Evolutionary conservation across 2,113 vertebrate species (phyloP).

Genomic region (Coreoperca whiteheadi): DNA sequence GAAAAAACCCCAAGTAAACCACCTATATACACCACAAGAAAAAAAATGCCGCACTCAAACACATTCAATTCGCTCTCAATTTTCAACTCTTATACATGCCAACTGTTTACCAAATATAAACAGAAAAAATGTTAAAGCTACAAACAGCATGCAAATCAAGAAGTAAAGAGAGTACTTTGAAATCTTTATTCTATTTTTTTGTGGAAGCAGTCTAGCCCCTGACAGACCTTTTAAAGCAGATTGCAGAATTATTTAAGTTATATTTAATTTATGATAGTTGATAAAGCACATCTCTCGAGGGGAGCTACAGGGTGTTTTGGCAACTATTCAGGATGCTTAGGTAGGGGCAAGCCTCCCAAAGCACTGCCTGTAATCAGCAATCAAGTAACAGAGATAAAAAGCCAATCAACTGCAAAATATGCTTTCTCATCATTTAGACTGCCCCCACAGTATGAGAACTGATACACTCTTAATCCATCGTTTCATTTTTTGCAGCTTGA

Average conservation of each 20-base stretch:
- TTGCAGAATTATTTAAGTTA: background rate
- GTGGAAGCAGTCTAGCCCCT: background rate
- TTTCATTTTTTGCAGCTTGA: background rate
- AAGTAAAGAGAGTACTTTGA: background rate
- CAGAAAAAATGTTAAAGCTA: background rate
- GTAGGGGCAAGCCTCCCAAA: background rate
- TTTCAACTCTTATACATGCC: background rate
- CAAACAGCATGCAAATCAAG: background rate
- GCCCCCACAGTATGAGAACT: background rate
- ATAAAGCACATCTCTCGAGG: background rate
- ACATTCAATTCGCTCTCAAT: background rate
- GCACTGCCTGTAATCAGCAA: background rate
- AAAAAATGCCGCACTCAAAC: background rate
- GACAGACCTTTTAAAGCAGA: background rate
- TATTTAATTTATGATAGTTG: background rate
- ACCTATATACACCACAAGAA: background rate
- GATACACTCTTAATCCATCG: background rate
- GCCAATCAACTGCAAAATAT: background rate
- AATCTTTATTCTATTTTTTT: too few species aligned
- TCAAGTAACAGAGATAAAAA: background rate
- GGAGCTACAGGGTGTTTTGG: background rate
- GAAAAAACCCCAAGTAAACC: slow-evolving; percentile 36
- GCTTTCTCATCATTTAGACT: background rate
- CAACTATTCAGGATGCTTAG: background rate
- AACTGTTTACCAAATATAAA: background rate